Evolutionary conservation across 1,140 invertebrate species (phyloP).

Genomic region (Aplysia californica): DNA sequence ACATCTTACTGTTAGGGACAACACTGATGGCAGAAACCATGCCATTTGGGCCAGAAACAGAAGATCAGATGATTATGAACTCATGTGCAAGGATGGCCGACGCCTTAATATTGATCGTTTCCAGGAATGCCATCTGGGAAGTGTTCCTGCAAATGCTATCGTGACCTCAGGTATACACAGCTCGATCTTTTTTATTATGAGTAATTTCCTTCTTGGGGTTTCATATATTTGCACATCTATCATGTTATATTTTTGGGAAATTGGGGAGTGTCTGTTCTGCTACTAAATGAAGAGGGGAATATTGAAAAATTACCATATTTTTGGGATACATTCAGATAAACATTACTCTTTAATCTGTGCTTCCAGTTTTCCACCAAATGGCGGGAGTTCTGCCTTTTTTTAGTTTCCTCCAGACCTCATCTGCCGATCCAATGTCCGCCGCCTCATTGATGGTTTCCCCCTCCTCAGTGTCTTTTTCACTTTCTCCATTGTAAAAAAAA

Average conservation of each 20-base stretch:
- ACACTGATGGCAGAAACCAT: constrained; percentile 87
- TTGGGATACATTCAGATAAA: too few species aligned
- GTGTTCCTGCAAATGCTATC: constrained; percentile 90
- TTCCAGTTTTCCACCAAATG: too few species aligned
- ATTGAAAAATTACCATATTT: not conserved
- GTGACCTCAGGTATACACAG: constrained; percentile 81
- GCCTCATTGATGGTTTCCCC: not conserved
- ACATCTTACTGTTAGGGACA: constrained; percentile 91
- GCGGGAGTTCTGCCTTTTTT: not conserved
- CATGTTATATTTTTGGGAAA: not conserved
- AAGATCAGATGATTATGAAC: constrained; percentile 88
- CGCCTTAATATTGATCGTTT: constrained; percentile 82
- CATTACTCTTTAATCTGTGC: too few species aligned
- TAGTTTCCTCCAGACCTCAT: too few species aligned
- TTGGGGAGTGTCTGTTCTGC: not conserved
- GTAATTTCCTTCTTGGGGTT: not conserved
- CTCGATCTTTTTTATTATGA: not conserved
- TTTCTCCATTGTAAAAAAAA: too few species aligned
- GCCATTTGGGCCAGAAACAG: constrained; percentile 94
- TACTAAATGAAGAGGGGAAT: not conserved
- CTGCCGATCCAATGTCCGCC: too few species aligned
- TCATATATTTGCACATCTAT: not conserved
- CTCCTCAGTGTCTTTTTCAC: not conserved
- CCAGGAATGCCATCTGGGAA: constrained; percentile 87
- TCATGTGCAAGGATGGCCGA: constrained; percentile 91